These are phyloP conservation scores for Aleadryas rufinucha DNA, from an alignment of 2,113 vertebrate genomes.

Conservation along the genomic window DNA sequence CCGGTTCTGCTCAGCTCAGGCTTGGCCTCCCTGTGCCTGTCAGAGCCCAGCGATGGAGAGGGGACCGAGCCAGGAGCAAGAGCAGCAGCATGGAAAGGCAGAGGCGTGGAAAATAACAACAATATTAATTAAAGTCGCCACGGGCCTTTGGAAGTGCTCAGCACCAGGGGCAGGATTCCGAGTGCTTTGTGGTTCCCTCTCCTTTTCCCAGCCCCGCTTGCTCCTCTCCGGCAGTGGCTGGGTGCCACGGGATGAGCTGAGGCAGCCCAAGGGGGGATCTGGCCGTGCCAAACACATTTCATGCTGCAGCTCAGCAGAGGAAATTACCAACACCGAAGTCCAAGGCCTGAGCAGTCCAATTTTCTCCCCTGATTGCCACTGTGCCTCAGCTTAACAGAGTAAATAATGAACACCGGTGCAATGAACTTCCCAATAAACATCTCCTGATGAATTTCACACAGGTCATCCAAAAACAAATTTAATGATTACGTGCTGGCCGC, in stretches of 20 bases:
- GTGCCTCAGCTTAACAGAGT: slow-evolving; percentile 16
- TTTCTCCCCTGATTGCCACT: slow-evolving; percentile 18
- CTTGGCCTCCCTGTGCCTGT: not conserved
- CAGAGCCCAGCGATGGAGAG: not conserved
- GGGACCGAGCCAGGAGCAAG: not conserved
- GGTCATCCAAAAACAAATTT: slow-evolving; percentile 41
- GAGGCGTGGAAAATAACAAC: not conserved
- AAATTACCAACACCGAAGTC: not conserved
- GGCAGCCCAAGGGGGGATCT: not conserved
- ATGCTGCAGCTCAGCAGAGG: not conserved
- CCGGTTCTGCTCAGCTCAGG: not conserved
- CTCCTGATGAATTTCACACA: not conserved
- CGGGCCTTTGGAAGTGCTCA: not conserved
- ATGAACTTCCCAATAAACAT: not conserved
- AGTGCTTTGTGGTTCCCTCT: not conserved
- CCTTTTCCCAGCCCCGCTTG: not conserved
- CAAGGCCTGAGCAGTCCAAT: not conserved
- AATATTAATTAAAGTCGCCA: not conserved
- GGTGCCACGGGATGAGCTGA: not conserved
- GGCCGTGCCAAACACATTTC: slow-evolving; percentile 6
- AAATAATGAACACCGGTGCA: slow-evolving; percentile 18
- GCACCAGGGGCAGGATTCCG: not conserved
- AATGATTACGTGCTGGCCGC: not conserved
- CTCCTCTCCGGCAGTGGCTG: fast-evolving
- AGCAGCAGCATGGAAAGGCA: not conserved